Base-by-base conservation (phyloP, 2,797 vertebrate genomes). In the Semotilus atromaculatus region DNA sequence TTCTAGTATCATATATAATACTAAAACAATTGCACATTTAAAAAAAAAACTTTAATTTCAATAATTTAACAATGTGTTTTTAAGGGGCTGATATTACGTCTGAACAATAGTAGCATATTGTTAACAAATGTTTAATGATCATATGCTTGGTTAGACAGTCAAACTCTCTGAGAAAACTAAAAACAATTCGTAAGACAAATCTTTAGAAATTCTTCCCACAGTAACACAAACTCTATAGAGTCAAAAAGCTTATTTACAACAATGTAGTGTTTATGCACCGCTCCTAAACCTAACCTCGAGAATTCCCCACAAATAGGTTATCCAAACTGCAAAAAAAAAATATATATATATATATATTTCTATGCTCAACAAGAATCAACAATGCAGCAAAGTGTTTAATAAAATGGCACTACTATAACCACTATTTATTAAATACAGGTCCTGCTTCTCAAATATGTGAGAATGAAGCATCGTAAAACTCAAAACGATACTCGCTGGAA, bases 371-470 rank as follows among this genome's bases (percentile, higher is more conserved):
- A 66, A n/a, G 34, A 66, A 64, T 18, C 23, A 48, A 48, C 53
- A 53, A 26, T 21, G n/a, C 55, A 79, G 74, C 31, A 53, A 31
- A 66, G 40, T 68, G 79, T 53, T 76, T 29, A 31, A 9, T 68
- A n/a, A 18, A 73, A 77, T 9, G 43, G 40, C 53, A 66, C 31
- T 51, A 76, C 26, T 45, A 19, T 31, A 64, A 82, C 71, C 71
- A 18, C 80, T 29, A 68, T 3, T 58, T 34, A 55, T 62, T 16
- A 10, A 43, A 76, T 48, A 84, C 19, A 60, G 48, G 45, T 43
- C 68, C 74, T 70, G 58, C 60, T 82, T 82, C 58, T 48, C 58
- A 60, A 76, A 81, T n/a, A 72, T 51, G n/a, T 36, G 73, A 86
- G 68, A 38, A 51, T 51, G 11, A 66, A 40, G 34, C 55, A n/a